Evolutionary conservation across 2,888 invertebrate genomes (phyloP), one percentile per base, ranked within the genome.

Genomic region (Caenorhabditis uteleia): DNA sequence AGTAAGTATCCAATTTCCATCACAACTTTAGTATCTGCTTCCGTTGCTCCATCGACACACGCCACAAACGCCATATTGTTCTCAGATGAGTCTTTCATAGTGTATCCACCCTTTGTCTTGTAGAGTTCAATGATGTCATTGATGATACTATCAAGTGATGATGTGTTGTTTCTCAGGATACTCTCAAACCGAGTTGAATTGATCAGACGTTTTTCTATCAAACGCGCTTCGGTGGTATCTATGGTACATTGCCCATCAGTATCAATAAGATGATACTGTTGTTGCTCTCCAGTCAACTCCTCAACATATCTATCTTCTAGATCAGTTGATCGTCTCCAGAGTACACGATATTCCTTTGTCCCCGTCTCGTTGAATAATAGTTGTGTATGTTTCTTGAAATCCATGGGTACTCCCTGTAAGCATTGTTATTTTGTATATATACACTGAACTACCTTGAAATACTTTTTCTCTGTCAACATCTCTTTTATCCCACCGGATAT

Each of bases 1-100:
- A 3, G 23, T 18, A n/a, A 60, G 23, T 46, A 66, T 33, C 66
- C 44, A n/a, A 66, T 46, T 27, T 66, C 66, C 2, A 59, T 25
- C 3, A 60, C 14, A 5, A 55, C 21, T 12, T 46, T 51, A 2
- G 65, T 31, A 2, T 53, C 44, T 4, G 31, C 48, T 7, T 44
- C 27, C 20, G 16, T 64, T 3, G 55, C 6, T 39, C 48, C 54
- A 18, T 53, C 23, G 4, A 55, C 16, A 36, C 65, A 65, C 1
- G 65, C 59, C 20, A 66, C 59, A 23, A 66, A 34, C 26, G 55
- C 59, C n/a, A n/a, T n/a, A n/a, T n/a, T n/a, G n/a, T n/a, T n/a
- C n/a, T n/a, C n/a, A n/a, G n/a, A n/a, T n/a, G n/a, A n/a, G n/a
- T n/a, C n/a, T n/a, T n/a, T n/a, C n/a, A n/a, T n/a, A n/a, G n/a